phyloP scores from a whole-genome alignment of 2,888 invertebrate genomes.

The Archips xylosteana region DNA sequence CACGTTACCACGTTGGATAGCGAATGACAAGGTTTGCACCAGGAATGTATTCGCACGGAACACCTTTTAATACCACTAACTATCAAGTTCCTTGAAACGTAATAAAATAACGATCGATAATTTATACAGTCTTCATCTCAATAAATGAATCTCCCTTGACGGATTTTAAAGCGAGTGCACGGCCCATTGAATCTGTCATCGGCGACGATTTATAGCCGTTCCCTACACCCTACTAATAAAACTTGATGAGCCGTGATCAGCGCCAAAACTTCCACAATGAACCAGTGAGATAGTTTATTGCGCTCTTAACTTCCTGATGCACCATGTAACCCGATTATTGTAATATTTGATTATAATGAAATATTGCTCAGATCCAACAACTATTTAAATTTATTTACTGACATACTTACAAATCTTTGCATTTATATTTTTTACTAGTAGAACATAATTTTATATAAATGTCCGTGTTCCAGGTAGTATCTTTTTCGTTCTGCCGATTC shows the following conservation, averaged over 20 bases:
- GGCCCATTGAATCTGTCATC: constrained; percentile 80
- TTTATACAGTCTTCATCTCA: constrained; percentile 43
- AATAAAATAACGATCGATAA: background rate
- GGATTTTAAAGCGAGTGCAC: constrained; percentile 72
- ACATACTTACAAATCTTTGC: no score
- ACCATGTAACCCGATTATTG: constrained; percentile 12
- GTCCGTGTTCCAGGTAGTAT: no score
- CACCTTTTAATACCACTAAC: background rate
- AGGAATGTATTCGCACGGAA: no score
- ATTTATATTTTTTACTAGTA: no score
- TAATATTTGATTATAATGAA: constrained; percentile 18
- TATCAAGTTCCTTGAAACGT: background rate
- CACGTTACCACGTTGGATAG: no score
- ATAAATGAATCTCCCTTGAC: constrained; percentile 46
- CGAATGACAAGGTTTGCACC: no score
- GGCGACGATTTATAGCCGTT: constrained; percentile 69
- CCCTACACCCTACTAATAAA: constrained; percentile 72
- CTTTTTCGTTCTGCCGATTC: no score
- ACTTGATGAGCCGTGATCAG: constrained; percentile 81
- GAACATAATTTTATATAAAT: no score
- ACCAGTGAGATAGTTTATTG: constrained; percentile 59
- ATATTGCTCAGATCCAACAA: background rate
- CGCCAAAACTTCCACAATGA: constrained; percentile 78
- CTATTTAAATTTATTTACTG: background rate
- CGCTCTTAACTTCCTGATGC: constrained; percentile 25